Conservation (phyloP, 2,113 vertebrate species). For the Leptocoma aspasia region DNA sequence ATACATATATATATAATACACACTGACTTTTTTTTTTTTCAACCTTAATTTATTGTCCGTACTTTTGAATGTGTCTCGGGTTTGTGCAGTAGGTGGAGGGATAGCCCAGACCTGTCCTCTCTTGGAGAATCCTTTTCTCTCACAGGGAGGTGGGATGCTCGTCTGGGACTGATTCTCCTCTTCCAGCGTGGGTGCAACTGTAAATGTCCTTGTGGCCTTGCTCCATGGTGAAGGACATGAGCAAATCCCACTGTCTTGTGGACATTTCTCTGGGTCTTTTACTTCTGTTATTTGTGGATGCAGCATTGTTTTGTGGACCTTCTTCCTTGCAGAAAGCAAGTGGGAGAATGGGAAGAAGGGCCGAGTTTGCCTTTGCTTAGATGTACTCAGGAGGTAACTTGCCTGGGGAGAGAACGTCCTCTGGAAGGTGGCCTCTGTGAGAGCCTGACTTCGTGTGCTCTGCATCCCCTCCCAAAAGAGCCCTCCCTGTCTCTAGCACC, state of each 20-base stretch:
- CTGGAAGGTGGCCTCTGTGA: background rate
- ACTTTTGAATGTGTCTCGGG: conserved; percentile 54
- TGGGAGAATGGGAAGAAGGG: background rate
- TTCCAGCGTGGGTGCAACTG: background rate
- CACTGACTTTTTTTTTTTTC: background rate
- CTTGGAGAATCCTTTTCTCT: conserved; percentile 1
- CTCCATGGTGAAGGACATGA: background rate
- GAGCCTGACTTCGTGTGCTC: background rate
- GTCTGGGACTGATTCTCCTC: background rate
- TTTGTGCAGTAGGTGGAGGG: conserved; percentile 49
- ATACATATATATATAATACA: conserved; percentile 7
- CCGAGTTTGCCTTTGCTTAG: background rate
- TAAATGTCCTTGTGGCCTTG: conserved; percentile 4
- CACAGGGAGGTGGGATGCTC: background rate
- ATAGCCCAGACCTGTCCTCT: conserved; percentile 11
- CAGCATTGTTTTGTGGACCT: background rate
- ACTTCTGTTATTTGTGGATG: background rate
- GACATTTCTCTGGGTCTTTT: conserved; percentile 10
- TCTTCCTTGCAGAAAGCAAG: conserved; percentile 6
- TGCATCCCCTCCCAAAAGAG: background rate
- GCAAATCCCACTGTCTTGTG: background rate
- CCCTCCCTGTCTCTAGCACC: background rate
- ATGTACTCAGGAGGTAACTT: background rate
- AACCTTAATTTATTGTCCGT: conserved; percentile 61
- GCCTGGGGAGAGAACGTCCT: background rate